Evolutionary conservation across 2,797 vertebrate genomes (phyloP).

Genomic region (Balearica regulorum): DNA sequence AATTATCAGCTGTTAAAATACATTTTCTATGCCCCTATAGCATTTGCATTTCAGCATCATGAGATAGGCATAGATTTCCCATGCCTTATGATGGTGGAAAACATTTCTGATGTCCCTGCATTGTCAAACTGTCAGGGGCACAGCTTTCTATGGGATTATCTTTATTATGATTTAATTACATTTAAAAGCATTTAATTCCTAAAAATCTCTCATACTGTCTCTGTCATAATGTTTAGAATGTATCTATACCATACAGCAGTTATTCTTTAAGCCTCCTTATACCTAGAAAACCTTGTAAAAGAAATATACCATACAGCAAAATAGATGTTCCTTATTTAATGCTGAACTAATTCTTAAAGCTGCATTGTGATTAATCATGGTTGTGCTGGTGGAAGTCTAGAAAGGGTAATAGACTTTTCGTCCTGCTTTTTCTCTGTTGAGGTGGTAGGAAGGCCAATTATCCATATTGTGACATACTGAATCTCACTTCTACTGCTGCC

Average conservation of each 20-base stretch:
- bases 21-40: not conserved
- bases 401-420: not conserved
- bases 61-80: not conserved
- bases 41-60: not conserved
- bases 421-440: not conserved
- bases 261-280: not conserved
- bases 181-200: constrained; percentile 31
- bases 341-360: not conserved
- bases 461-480: not conserved
- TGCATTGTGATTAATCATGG: not conserved
- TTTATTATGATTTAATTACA: constrained; percentile 13
- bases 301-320: not conserved
- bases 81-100: not conserved
- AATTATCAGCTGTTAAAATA: not conserved
- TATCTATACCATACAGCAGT: not conserved
- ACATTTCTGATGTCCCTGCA: not conserved
- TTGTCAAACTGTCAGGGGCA: constrained; percentile 24
- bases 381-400: not conserved
- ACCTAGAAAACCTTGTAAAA: not conserved
- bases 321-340: not conserved
- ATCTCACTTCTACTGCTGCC: not conserved
- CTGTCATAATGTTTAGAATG: constrained; percentile 48
- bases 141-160: not conserved
- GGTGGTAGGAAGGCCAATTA: not conserved
- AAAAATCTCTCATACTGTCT: not conserved